Evolutionary conservation across 2,888 invertebrate genomes (phyloP).

Genomic region (Drosophila yooni): DNA sequence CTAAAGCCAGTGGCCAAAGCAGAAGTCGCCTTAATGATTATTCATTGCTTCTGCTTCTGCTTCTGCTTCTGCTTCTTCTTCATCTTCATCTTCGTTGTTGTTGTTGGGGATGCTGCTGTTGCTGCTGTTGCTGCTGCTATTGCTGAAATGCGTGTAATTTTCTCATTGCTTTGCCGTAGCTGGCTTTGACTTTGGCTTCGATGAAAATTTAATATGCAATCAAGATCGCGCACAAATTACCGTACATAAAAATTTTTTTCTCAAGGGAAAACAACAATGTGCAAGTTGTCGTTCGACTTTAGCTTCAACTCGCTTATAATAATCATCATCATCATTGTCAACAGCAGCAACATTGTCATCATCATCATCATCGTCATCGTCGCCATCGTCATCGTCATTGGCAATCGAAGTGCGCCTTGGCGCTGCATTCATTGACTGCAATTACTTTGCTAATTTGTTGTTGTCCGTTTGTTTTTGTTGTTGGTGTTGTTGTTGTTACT

Average conservation of each 20-base stretch:
- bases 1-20: conserved; percentile 46
- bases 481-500: conserved; percentile 1
- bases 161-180: conserved; percentile 65
- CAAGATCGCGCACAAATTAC: conserved; percentile 80
- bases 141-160: conserved; percentile 76
- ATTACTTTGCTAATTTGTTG: conserved; percentile 62
- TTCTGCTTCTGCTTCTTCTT: conserved; percentile 3
- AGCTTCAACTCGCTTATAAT: conserved; percentile 34
- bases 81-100: conserved; percentile 2
- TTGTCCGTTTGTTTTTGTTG: conserved; percentile 16
- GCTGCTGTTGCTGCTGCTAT: conserved; percentile 47
- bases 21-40: conserved; percentile 72
- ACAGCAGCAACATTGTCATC: conserved; percentile 14
- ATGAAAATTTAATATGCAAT: conserved; percentile 79
- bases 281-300: conserved; percentile 66
- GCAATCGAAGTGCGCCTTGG: conserved; percentile 39
- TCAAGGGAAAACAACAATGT: conserved; percentile 78
- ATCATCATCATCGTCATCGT: conserved; percentile 24
- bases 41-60: conserved; percentile 64
- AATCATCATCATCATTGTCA: conserved; percentile 27
- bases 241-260: conserved; percentile 77
- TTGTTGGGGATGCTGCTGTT: conserved; percentile 43
- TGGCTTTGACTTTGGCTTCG: conserved; percentile 64
- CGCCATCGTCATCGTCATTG: conserved; percentile 33
- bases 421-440: conserved; percentile 50